These are phyloP conservation scores for Andricus grossulariae DNA, from an alignment of 1,140 invertebrate species.

Conservation along the genomic window DNA sequence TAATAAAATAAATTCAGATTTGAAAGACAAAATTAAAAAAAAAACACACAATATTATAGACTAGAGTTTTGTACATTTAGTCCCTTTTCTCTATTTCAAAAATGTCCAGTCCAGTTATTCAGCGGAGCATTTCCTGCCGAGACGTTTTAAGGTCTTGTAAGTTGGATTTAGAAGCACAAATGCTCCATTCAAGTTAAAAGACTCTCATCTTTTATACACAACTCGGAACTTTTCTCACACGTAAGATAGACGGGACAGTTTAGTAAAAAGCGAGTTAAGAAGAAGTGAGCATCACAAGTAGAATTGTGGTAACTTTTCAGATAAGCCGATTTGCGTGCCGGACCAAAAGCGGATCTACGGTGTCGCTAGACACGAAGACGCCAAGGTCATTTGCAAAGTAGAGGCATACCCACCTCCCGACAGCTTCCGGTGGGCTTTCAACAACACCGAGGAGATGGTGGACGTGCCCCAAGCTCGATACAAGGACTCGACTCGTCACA, in stretches of 20 bases:
- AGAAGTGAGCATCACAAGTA: background rate
- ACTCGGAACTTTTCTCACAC: background rate
- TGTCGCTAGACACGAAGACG: conserved; percentile 88
- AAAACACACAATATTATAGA: too few species aligned
- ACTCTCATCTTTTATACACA: too few species aligned
- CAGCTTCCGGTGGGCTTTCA: conserved; percentile 92
- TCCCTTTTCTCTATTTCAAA: too few species aligned
- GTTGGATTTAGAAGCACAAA: too few species aligned
- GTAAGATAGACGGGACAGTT: background rate
- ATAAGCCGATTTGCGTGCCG: conserved; percentile 88
- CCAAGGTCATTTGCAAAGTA: conserved; percentile 88
- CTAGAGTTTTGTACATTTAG: too few species aligned
- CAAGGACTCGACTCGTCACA: conserved; percentile 78
- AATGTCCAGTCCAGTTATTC: too few species aligned
- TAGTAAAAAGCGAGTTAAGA: background rate
- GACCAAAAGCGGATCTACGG: conserved; percentile 89
- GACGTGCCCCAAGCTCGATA: conserved; percentile 83
- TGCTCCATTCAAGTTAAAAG: too few species aligned
- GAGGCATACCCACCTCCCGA: conserved; percentile 90
- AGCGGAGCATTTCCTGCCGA: too few species aligned
- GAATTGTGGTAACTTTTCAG: conserved; percentile 74
- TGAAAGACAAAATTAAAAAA: too few species aligned
- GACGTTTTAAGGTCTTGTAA: too few species aligned
- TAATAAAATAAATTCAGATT: too few species aligned
- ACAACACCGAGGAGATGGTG: conserved; percentile 88